phyloP scores from a whole-genome alignment of 1,140 invertebrate species.

The Brachionus calyciflorus region DNA sequence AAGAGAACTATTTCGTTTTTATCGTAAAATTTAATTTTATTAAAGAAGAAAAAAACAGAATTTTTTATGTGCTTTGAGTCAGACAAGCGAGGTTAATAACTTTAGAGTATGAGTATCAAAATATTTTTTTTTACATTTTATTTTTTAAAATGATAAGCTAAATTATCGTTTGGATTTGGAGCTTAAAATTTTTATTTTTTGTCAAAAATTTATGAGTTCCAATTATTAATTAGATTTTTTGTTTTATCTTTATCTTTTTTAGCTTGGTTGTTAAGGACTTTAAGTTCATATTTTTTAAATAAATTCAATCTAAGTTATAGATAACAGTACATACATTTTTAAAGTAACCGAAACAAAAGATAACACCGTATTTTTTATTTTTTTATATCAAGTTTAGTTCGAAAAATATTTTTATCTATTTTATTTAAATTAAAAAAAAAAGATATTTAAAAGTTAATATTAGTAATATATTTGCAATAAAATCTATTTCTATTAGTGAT shows the following conservation, averaged over 20 bases:
- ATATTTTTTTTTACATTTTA: no score
- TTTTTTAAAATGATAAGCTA: background rate
- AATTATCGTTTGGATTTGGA: background rate
- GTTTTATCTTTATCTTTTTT: background rate
- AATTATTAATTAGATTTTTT: constrained; percentile 21
- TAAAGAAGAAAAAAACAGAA: no score
- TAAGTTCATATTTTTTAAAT: background rate
- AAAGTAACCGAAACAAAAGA: constrained; percentile 34
- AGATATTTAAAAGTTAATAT: no score
- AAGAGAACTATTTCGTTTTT: no score
- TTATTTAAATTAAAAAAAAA: no score
- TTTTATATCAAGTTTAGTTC: no score
- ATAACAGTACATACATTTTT: constrained; percentile 17
- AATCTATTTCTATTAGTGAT: no score
- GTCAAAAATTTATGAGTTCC: constrained; percentile 32
- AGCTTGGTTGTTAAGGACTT: constrained; percentile 10
- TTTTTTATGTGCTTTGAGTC: background rate
- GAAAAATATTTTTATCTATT: no score
- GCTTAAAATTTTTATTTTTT: background rate
- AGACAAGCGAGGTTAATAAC: constrained; percentile 1
- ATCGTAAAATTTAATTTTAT: no score
- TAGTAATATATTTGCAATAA: no score
- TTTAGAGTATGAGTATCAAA: background rate
- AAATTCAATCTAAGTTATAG: background rate
- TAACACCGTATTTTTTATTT: constrained; percentile 4